These are phyloP conservation scores for Muntiacus muntjak DNA, from an alignment of 2,113 vertebrate genomes.

Conservation along the genomic window DNA sequence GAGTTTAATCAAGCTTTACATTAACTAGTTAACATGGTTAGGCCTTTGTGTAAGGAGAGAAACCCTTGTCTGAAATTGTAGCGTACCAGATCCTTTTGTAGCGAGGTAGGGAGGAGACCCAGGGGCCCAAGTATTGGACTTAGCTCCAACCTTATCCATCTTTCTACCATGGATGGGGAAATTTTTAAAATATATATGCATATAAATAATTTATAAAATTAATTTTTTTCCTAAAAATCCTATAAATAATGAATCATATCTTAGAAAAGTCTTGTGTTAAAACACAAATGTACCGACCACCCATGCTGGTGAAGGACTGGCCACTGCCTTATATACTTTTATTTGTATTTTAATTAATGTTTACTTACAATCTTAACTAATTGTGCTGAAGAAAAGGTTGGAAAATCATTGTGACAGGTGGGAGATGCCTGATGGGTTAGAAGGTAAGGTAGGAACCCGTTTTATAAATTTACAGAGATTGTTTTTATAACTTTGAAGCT, in stretches of 20 bases:
- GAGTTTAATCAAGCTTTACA: conserved; percentile 66
- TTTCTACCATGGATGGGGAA: not conserved
- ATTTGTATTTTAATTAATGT: not conserved
- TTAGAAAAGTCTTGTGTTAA: not conserved
- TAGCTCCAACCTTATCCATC: not conserved
- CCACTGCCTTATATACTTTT: not conserved
- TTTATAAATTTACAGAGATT: not conserved
- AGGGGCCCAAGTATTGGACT: not conserved
- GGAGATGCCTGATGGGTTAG: not conserved
- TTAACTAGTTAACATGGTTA: conserved; percentile 66
- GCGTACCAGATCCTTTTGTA: not conserved
- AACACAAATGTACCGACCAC: not conserved
- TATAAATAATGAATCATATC: not conserved
- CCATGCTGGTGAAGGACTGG: not conserved
- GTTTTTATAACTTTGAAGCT: not conserved
- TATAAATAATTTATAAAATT: not conserved
- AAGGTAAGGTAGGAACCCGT: not conserved
- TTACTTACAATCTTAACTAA: not conserved
- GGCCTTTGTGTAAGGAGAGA: conserved; percentile 50
- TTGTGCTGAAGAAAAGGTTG: not conserved
- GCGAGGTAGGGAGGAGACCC: not conserved
- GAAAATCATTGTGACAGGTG: not conserved
- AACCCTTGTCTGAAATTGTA: conserved; percentile 42
- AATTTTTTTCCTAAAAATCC: not conserved
- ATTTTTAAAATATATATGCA: not conserved